phyloP scores from a whole-genome alignment of 1,140 invertebrate species.

The Metopolophium dirhodum region DNA sequence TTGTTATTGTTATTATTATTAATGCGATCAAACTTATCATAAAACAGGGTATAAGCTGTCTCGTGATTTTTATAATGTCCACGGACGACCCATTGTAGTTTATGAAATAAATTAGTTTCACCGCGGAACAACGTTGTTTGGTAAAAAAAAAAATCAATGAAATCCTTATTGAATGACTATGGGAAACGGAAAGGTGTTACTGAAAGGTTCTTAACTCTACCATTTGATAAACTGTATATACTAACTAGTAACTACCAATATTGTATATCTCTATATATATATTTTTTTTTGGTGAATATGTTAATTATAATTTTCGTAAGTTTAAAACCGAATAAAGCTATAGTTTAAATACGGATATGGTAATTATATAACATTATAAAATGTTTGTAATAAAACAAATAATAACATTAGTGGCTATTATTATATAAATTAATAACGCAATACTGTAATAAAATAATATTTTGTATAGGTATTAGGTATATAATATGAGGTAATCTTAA shows the following conservation, averaged over 20 bases:
- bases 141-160: neutral
- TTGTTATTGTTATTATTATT: neutral
- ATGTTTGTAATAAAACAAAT: neutral
- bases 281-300: neutral
- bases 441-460: too few relatives aligned
- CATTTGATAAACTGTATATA: neutral
- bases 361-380: neutral
- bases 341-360: neutral
- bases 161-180: neutral
- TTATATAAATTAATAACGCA: neutral
- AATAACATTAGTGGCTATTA: neutral
- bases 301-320: neutral
- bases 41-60: neutral
- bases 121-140: neutral
- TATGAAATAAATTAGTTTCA: neutral
- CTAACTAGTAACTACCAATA: neutral
- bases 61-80: neutral
- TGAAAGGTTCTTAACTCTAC: neutral
- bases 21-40: neutral
- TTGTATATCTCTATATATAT: too few relatives aligned
- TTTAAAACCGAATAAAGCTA: neutral
- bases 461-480: too few relatives aligned
- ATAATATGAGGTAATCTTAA: too few relatives aligned
- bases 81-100: neutral
- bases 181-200: neutral